Percentiles rank a stretch among this genome's conserved stretches.
These are phyloP conservation scores for Phyllotis vaccarum DNA, from an alignment of 2,797 vertebrate species.

Conservation along the genomic window DNA sequence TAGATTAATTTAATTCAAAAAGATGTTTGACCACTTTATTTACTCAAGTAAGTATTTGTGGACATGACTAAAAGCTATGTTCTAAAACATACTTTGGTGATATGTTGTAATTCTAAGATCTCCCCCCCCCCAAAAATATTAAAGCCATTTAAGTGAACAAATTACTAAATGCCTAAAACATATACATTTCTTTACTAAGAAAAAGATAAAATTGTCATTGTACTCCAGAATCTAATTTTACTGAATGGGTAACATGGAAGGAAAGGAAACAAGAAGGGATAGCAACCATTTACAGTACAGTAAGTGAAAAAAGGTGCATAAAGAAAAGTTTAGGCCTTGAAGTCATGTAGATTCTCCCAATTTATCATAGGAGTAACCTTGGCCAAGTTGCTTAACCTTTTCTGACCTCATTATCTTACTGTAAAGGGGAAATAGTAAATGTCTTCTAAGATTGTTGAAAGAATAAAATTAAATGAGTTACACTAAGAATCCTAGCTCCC, in stretches of 20 bases:
- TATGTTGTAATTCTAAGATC: slow-evolving; percentile 49
- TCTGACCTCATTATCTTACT: slow-evolving; percentile 19
- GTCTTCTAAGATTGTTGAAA: neutral
- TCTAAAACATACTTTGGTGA: slow-evolving; percentile 60
- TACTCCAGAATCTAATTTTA: slow-evolving; percentile 45
- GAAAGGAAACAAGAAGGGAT: neutral
- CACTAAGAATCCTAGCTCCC: neutral
- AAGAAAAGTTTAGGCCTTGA: neutral
- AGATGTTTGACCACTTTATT: neutral
- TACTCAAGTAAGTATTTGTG: slow-evolving; percentile 9
- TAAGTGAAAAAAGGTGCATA: slow-evolving; percentile 5
- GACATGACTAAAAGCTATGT: slow-evolving; percentile 50
- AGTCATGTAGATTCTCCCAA: slow-evolving; percentile 41
- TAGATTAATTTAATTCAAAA: neutral
- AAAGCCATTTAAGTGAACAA: slow-evolving; percentile 49
- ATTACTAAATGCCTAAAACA: slow-evolving; percentile 58
- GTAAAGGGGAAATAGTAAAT: slow-evolving; percentile 36
- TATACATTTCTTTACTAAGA: slow-evolving; percentile 7
- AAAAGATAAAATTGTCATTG: slow-evolving; percentile 51
- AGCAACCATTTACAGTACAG: slow-evolving; percentile 13
- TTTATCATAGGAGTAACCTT: neutral
- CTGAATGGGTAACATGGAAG: neutral
- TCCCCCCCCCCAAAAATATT: neutral
- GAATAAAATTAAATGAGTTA: slow-evolving; percentile 63
- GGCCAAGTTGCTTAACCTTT: slow-evolving; percentile 19